Base-by-base conservation (phyloP, 2,888 invertebrate genomes). In the Athetis lepigone region DNA sequence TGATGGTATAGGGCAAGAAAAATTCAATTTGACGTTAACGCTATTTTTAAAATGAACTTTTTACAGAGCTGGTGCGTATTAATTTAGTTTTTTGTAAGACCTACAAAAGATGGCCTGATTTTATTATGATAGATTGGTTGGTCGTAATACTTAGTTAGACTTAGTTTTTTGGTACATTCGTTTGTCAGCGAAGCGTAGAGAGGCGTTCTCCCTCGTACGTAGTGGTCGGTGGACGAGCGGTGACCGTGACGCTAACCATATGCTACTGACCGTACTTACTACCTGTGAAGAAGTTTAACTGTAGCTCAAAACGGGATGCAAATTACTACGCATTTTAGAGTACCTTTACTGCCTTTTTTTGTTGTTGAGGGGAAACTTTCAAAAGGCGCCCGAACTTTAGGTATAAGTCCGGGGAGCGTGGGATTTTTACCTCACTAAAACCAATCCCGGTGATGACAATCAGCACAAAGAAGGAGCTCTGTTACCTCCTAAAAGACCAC, bases 201-300 rank as follows among this genome's bases (percentile, higher is more conserved):
- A 76, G 72, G 76, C 58, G 69, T 65, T 72, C 78, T 80, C 80
- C 81, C 79, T 80, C 80, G 68, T 77, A 79, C 75, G 64, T 52
- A 49, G 63, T 74, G 62, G 76, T 45, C 80, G 77, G 73, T 71
- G 70, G 56, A 73, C 73, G 77, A 60, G 42, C 84, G 74, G 47
- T 88, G 88, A 89, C 88, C 90, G 90, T 88, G 82, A 89, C 89
- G 77, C 25, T 76, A 85, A 83, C 87, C 88, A 90, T 90, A 90
- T 85, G 85, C 86, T 75, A 82, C 86, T 74, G 77, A 66, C 77
- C 67, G 70, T 60, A 74, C 70, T 79, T 69, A 70, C 63, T 62
- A 47, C 47, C 16, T 46, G 59, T 75, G 71, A 70, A 79, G 79
- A 81, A 75, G 58, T 68, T 69, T 73, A 69, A 85, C 83, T 72